phyloP scores from a whole-genome alignment of 1,140 invertebrate species.

The Habropoda laboriosa region DNA sequence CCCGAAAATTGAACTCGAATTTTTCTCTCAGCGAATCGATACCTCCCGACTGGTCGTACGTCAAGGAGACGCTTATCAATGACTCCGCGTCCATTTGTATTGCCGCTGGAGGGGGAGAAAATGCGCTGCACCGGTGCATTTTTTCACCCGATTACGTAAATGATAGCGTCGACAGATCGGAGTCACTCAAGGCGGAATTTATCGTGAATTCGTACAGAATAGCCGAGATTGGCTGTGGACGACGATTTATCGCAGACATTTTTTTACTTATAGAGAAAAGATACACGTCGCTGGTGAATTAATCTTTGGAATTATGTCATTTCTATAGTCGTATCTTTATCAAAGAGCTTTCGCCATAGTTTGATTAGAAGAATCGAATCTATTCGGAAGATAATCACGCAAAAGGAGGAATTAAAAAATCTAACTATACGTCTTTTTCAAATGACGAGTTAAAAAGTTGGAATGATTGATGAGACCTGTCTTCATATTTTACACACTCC shows the following conservation, averaged over 20 bases:
- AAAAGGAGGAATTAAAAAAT: no score
- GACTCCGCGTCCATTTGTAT: not conserved
- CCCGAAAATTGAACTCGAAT: slow-evolving; percentile 45
- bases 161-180: not conserved
- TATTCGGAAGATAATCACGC: no score
- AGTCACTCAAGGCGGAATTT: slow-evolving; percentile 8
- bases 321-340: no score
- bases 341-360: no score
- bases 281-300: not conserved
- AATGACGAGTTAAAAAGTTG: no score
- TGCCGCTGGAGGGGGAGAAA: not conserved
- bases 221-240: not conserved
- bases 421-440: no score
- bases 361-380: no score
- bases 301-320: not conserved
- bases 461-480: no score
- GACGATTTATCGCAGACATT: not conserved
- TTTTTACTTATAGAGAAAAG: not conserved
- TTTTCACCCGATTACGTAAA: slow-evolving; percentile 14
- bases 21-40: slow-evolving; percentile 33
- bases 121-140: not conserved
- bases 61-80: slow-evolving; percentile 14
- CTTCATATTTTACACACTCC: no score
- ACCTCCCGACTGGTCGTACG: not conserved
- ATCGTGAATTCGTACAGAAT: slow-evolving; percentile 13